Base-by-base conservation (phyloP, 1,140 invertebrate genomes). In the Heterodera carotae region DNA sequence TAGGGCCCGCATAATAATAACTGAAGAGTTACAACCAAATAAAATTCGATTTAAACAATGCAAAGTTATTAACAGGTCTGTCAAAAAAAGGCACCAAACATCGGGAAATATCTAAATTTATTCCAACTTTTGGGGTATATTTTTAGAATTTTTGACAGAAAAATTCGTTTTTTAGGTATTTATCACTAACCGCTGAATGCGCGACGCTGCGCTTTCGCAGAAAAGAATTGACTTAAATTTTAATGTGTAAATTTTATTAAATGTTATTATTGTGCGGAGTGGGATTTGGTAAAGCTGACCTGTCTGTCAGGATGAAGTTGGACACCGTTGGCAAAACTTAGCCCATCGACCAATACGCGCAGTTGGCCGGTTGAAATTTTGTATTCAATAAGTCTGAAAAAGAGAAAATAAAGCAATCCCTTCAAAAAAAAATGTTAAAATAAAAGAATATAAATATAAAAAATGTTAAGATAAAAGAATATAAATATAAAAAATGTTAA, bases 1-100 rank as follows among this genome's bases (percentile, higher is more conserved):
- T 84, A 12, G 81, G 69, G 27, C 88, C 6, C 59, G 76, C 56
- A 82, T 82, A 62, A 86, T 88, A 78, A 59, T 48, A 79, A 5
- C 75, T 76, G 18, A 76, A 33, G n/a, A 29, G 64, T 10, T 29
- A n/a, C n/a, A n/a, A 43, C 39, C 6, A 43, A 43, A 43, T 43
- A 6, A 43, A 43, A 43, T 43, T 43, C 39, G 12, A 43, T 8
- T 8, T 43, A 12, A 39, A 39, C 15, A 10, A 43, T 2, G 39
- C 39, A 43, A 10, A 43, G 15, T 43, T 43, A 5, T 43, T 12
- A 43, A 43, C 7, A 43, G 15, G 0, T 4, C 0, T 43, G 7
- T 43, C 2, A 43, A 12, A 43, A 43, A 43, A 43, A n/a, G n/a
- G n/a, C n/a, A n/a, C n/a, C n/a, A n/a, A n/a, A n/a, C n/a, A n/a